Conservation (phyloP, 2,113 vertebrate species). For the Chunga burmeisteri region DNA sequence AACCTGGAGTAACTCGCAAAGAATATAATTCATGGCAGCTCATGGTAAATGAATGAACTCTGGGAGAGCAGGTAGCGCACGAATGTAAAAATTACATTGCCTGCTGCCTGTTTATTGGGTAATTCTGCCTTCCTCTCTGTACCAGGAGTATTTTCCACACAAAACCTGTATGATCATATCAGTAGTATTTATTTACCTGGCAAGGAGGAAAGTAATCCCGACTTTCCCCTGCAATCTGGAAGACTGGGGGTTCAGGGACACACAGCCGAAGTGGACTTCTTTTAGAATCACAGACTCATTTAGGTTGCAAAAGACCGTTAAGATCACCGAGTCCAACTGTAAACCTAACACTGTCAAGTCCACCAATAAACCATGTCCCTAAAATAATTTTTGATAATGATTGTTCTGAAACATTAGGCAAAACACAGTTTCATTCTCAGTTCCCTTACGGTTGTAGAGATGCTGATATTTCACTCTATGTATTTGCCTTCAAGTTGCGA, state of each 20-base stretch:
- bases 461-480: background rate
- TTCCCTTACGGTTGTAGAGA: background rate
- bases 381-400: background rate
- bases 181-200: background rate
- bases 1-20: background rate
- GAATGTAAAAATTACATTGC: background rate
- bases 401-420: background rate
- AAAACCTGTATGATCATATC: background rate
- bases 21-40: background rate
- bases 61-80: background rate
- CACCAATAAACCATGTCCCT: background rate
- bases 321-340: background rate
- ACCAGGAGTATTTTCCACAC: background rate
- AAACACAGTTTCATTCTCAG: constrained; percentile 8
- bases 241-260: background rate
- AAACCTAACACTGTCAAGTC: background rate
- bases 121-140: background rate
- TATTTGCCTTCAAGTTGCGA: background rate
- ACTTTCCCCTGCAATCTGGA: background rate
- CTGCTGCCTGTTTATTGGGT: background rate
- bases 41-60: background rate
- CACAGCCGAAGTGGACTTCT: background rate
- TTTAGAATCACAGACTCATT: background rate
- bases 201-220: background rate
- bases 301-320: background rate